Evolutionary conservation across 2,888 invertebrate genomes (phyloP).

Genomic region (Netelia inedita): DNA sequence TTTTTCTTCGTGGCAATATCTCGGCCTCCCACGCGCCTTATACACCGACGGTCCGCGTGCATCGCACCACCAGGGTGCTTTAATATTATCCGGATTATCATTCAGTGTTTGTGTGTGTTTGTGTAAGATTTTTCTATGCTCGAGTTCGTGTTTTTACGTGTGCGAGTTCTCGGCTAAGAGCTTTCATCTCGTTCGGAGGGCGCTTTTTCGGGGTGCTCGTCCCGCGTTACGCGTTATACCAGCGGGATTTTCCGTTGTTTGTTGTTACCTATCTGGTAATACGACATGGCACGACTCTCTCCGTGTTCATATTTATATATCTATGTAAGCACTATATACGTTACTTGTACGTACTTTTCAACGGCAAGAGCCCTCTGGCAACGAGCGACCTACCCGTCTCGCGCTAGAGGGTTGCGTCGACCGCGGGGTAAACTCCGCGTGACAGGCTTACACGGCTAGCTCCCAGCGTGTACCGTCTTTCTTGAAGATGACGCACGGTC

Average conservation of each 20-base stretch:
- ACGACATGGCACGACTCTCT: constrained; percentile 48
- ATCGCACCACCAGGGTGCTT: constrained; percentile 69
- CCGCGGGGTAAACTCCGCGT: constrained; percentile 64
- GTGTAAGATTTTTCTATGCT: constrained; percentile 37
- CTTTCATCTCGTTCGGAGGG: constrained; percentile 13
- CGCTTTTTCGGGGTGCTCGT: constrained; percentile 43
- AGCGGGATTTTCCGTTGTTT: constrained; percentile 75
- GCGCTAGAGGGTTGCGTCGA: constrained; percentile 43
- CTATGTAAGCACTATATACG: background rate
- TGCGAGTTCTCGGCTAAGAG: constrained; percentile 44
- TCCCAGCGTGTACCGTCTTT: constrained; percentile 55
- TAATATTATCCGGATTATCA: constrained; percentile 80
- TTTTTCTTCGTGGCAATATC: constrained; percentile 77
- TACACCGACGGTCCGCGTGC: constrained; percentile 54
- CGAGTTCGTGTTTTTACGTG: constrained; percentile 60
- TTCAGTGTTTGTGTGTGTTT: constrained; percentile 58
- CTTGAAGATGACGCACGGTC: constrained; percentile 69
- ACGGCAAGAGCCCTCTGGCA: constrained; percentile 22
- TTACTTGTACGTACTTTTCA: constrained; percentile 38
- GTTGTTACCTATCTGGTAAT: constrained; percentile 70
- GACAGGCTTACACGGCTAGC: constrained; percentile 58
- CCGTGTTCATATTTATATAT: constrained; percentile 9
- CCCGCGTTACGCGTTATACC: constrained; percentile 50
- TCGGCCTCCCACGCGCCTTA: constrained; percentile 75
- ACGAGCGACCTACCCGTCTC: constrained; percentile 39